phyloP scores from a whole-genome alignment of 2,888 invertebrate genomes.

The Halictus ligatus region DNA sequence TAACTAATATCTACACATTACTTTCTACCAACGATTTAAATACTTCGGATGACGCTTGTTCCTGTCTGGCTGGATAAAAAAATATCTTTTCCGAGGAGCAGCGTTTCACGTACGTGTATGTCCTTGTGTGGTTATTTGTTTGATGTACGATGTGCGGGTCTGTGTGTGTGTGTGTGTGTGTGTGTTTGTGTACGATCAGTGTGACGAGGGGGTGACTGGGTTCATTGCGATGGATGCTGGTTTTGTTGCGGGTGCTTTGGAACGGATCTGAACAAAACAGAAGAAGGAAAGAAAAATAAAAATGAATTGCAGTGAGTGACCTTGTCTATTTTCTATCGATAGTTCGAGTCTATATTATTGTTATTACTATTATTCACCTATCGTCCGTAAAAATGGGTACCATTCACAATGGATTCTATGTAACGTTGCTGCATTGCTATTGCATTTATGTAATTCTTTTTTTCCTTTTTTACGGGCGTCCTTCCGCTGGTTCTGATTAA shows the following conservation, averaged over 20 bases:
- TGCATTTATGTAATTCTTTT: constrained; percentile 66
- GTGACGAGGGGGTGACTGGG: background rate
- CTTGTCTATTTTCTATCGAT: constrained; percentile 82
- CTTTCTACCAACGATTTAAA: constrained; percentile 47
- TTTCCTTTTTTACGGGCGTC: constrained; percentile 51
- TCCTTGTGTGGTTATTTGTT: background rate
- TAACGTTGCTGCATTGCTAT: constrained; percentile 75
- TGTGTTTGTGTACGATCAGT: background rate
- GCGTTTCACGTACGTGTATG: constrained; percentile 56
- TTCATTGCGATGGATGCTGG: background rate
- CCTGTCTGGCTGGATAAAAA: constrained; percentile 60
- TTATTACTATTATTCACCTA: constrained; percentile 80
- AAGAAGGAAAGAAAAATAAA: constrained; percentile 48
- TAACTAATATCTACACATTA: constrained; percentile 46
- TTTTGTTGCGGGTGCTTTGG: constrained; percentile 20
- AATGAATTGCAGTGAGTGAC: constrained; percentile 79
- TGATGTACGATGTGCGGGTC: too few relatives aligned
- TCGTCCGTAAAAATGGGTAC: constrained; percentile 76
- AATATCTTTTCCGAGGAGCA: constrained; percentile 63
- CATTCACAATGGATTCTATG: constrained; percentile 74
- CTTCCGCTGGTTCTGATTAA: constrained; percentile 58
- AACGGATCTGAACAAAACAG: constrained; percentile 32
- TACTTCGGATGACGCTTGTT: constrained; percentile 46
- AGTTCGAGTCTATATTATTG: constrained; percentile 81
- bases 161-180: background rate